These are phyloP conservation scores for Chauna torquata DNA, from an alignment of 2,113 vertebrate genomes.

Conservation along the genomic window DNA sequence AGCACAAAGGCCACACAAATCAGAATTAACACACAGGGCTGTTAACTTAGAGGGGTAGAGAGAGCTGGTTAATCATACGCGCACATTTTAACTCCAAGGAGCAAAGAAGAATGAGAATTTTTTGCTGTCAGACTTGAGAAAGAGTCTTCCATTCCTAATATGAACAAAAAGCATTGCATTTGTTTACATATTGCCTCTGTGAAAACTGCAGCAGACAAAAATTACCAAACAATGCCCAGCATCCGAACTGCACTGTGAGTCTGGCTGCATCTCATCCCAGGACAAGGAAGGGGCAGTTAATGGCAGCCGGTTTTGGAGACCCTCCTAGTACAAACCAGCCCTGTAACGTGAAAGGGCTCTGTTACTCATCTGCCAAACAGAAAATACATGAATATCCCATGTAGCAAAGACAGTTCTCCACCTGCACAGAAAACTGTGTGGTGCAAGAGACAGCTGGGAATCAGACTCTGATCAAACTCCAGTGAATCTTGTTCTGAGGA, in stretches of 20 bases:
- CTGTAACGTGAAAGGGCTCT: neutral
- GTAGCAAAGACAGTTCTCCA: neutral
- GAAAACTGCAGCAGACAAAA: neutral
- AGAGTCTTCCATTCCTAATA: neutral
- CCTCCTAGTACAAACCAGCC: neutral
- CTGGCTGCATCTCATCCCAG: fast-evolving
- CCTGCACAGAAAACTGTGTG: neutral
- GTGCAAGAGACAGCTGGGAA: neutral
- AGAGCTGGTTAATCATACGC: neutral
- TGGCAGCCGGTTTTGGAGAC: neutral
- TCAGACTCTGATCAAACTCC: neutral
- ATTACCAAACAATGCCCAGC: neutral
- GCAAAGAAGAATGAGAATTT: neutral
- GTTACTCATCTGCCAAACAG: neutral
- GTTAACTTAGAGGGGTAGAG: neutral
- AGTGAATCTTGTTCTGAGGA: neutral
- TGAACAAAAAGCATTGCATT: neutral
- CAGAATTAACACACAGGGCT: neutral
- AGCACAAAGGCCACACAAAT: neutral
- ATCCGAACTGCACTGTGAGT: neutral
- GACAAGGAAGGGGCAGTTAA: neutral
- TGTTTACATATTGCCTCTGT: neutral
- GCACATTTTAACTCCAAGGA: neutral
- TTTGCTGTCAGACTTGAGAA: neutral
- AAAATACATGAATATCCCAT: neutral